Conservation (phyloP, 92 coral and sea anemone genomes). For the Blastomussa wellsi region DNA sequence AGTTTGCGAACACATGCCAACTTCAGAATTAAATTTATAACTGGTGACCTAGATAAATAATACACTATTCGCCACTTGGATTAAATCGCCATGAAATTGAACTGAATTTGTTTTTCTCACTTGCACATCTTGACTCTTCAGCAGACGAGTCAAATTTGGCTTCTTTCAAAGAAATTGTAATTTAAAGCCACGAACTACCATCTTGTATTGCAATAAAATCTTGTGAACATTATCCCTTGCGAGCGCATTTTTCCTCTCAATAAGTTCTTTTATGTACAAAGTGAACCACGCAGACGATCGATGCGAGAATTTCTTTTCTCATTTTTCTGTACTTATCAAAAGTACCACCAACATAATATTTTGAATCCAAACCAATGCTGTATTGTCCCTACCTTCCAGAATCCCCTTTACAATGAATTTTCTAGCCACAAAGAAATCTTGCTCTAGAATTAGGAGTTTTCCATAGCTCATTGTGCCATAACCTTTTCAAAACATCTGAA, state of each 20-base stretch:
- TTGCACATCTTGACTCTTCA: not conserved
- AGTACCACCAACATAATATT: not conserved
- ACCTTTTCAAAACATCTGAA: constrained; percentile 9
- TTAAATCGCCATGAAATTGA: not conserved
- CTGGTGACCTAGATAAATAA: not conserved
- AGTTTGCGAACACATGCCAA: not conserved
- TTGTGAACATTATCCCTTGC: not conserved
- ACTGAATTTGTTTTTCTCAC: not conserved
- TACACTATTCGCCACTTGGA: not conserved
- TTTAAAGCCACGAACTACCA: not conserved
- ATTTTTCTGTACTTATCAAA: not conserved
- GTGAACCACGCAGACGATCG: not conserved
- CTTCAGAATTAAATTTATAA: not conserved
- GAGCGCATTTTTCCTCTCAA: not conserved
- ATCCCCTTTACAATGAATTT: not conserved
- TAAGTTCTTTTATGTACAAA: not conserved
- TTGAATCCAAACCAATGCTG: not conserved
- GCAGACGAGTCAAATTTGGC: not conserved
- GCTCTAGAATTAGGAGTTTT: not conserved
- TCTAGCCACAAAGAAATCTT: not conserved
- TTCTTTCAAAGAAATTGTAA: not conserved
- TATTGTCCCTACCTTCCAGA: not conserved
- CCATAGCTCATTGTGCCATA: not conserved
- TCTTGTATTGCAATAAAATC: constrained; percentile 15
- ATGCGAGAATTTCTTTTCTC: not conserved